Percentiles rank a stretch among this genome's conserved stretches.
Conservation (phyloP, 1,140 invertebrate genomes). For the Pseudomyrmex concolor region DNA sequence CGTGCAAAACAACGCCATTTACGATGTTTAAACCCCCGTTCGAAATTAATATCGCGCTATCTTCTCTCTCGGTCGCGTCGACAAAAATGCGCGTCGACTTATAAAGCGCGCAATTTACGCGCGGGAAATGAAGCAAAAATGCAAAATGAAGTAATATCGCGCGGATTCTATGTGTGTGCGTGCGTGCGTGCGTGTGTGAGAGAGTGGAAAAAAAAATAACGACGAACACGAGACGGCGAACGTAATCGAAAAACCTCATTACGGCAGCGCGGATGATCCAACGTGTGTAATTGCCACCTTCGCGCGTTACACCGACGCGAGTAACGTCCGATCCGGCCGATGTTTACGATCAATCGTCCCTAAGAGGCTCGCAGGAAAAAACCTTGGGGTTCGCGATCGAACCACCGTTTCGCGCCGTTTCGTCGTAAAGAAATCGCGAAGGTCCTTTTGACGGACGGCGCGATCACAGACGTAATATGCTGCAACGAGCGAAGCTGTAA, state of each 20-base stretch:
- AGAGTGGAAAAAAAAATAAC: not conserved
- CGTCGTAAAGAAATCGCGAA: constrained; percentile 38
- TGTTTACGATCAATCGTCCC: constrained; percentile 24
- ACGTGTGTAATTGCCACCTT: constrained; percentile 39
- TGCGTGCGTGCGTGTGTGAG: not conserved
- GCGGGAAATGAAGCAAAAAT: constrained; percentile 12
- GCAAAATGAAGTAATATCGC: constrained; percentile 46
- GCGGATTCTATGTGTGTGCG: constrained; percentile 1
- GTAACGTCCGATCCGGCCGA: not conserved
- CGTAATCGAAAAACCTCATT: constrained; percentile 47
- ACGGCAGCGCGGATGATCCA: constrained; percentile 25
- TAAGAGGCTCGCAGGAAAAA: not conserved
- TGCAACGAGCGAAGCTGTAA: constrained; percentile 7
- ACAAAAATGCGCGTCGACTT: not conserved
- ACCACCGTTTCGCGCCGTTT: constrained; percentile 37
- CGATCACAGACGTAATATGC: not conserved
- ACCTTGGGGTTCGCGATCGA: constrained; percentile 33
- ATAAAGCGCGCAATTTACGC: constrained; percentile 46
- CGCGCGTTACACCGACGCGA: constrained; percentile 19
- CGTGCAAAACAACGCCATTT: constrained; percentile 35
- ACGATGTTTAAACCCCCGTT: constrained; percentile 13
- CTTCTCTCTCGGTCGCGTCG: not conserved
- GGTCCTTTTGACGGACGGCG: constrained; percentile 19
- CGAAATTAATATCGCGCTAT: constrained; percentile 47
- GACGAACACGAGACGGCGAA: not conserved